Evolutionary conservation across 1,140 invertebrate species (phyloP), one percentile per base, ranked within the genome.

Genomic region (Drosophila ohnishii): DNA sequence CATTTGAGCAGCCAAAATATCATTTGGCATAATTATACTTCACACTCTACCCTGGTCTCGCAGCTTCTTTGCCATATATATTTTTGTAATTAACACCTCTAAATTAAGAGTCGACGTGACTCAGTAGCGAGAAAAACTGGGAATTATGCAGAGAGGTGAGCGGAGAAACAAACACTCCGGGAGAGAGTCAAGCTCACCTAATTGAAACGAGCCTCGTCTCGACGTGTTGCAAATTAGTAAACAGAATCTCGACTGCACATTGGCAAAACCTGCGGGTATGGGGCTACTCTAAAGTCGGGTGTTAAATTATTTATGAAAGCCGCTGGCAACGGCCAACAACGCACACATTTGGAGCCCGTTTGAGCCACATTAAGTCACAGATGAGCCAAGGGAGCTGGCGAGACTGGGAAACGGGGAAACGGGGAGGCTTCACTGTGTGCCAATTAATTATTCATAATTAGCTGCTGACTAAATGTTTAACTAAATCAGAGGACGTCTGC

Each of bases 361-460:
- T 72, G 56, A 77, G 63, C 44, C 35, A 70, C 57, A 42, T 51
- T 70, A 59, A 77, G 64, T 77, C 40, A 47, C 61, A 61, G 66
- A 37, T 75, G 60, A 63, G 39, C 56, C 60, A 48, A 30, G 14
- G 47, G 28, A 30, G n/a, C 45, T 28, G 40, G 14, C 55, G 50
- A 44, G 30, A 8, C 58, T 34, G 51, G 32, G n/a, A 35, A 14
- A 14, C 37, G 1, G 51, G 32, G n/a, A 35, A 14, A 14, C 37
- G 1, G 13, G 16, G 11, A 25, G 14, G 13, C 19, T 37, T 48
- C 62, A 67, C 74, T 78, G 50, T 65, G 44, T 61, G 50, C 35
- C 76, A 61, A 84, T 84, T 84, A 83, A 83, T 83, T 84, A 84
- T 83, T 79, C 80, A 84, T 83, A 83, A 84, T 84, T 84, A 80